Conservation (phyloP, 2,797 vertebrate genomes). For the Limnodromus scolopaceus region DNA sequence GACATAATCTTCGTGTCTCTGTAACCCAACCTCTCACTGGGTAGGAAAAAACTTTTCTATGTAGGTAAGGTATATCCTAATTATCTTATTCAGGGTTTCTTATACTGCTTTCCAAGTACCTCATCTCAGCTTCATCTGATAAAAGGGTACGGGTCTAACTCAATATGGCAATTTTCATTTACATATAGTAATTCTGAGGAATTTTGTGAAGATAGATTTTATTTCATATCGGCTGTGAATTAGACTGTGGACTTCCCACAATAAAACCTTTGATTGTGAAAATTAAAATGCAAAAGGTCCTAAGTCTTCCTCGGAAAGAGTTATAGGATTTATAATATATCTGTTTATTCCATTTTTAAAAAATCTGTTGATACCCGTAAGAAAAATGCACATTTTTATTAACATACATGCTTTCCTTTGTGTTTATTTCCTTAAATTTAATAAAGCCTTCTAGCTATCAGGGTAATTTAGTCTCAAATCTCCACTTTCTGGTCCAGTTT, state of each 20-base stretch:
- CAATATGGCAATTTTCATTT: background rate
- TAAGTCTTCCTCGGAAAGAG: background rate
- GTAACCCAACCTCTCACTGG: background rate
- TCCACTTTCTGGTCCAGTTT: background rate
- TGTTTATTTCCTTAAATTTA: slow-evolving; percentile 45
- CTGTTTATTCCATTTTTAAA: background rate
- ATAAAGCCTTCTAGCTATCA: slow-evolving; percentile 10
- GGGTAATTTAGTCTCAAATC: slow-evolving; percentile 21
- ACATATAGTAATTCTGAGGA: background rate
- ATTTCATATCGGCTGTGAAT: background rate
- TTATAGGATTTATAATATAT: background rate
- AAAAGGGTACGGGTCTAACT: background rate
- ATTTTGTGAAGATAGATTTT: background rate
- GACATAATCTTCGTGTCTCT: background rate
- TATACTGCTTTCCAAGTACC: background rate
- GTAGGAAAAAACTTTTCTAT: background rate
- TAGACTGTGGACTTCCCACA: background rate
- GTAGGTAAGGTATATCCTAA: background rate
- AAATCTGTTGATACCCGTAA: background rate
- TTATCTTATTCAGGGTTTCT: background rate
- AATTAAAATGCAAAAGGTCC: background rate
- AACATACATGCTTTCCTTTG: background rate
- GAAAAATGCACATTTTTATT: background rate
- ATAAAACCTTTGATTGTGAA: background rate
- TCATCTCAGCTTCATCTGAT: background rate